These are phyloP conservation scores for Diphyllodes magnificus DNA, from an alignment of 2,113 vertebrate genomes.

Conservation along the genomic window DNA sequence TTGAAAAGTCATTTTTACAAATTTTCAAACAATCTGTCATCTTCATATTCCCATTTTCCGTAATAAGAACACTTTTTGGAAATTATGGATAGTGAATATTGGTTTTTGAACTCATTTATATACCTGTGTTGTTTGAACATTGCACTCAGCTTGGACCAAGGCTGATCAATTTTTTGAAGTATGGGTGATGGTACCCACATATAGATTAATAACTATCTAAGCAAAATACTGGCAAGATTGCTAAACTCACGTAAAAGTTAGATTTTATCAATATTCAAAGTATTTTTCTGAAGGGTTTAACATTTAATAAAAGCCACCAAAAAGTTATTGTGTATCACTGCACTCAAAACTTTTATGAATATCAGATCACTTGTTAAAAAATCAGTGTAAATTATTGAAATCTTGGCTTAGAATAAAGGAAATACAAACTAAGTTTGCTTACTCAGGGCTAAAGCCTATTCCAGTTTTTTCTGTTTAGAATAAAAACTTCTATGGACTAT, in stretches of 20 bases:
- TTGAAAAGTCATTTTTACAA: background rate
- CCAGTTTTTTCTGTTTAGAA: background rate
- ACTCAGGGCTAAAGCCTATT: background rate
- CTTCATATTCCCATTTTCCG: background rate
- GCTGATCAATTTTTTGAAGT: background rate
- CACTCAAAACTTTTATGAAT: background rate
- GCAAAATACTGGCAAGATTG: background rate
- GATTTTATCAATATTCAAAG: background rate
- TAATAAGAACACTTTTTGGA: background rate
- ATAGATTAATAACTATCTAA: background rate
- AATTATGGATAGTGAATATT: background rate
- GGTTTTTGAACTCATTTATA: fast-evolving
- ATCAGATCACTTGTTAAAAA: background rate
- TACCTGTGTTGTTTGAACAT: background rate
- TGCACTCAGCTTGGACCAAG: background rate
- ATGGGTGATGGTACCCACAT: background rate
- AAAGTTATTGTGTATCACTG: background rate
- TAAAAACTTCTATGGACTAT: background rate
- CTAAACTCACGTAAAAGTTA: background rate
- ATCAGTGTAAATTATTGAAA: background rate
- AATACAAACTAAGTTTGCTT: background rate
- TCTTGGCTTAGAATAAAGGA: background rate
- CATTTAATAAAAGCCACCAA: fast-evolving
- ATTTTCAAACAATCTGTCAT: background rate
- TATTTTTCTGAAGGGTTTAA: background rate